These are phyloP conservation scores for Oenanthe oenanthe DNA, from an alignment of 2,113 vertebrate species.

Conservation along the genomic window DNA sequence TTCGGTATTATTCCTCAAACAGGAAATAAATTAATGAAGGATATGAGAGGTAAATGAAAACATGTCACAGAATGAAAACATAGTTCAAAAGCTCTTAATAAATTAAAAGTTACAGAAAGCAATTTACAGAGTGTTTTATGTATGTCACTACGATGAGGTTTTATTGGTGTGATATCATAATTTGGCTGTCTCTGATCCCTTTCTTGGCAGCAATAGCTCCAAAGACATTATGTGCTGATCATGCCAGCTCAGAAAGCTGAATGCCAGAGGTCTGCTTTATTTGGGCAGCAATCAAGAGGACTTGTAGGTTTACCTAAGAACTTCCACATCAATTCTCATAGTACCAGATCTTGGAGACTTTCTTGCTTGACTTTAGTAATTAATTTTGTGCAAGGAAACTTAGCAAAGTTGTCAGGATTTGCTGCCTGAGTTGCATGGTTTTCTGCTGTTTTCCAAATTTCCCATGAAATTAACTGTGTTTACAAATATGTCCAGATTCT, in stretches of 20 bases:
- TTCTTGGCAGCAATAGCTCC: conserved; percentile 75
- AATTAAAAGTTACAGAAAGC: conserved; percentile 79
- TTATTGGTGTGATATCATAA: conserved; percentile 84
- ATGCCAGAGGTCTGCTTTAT: conserved; percentile 74
- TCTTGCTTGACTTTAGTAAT: neutral
- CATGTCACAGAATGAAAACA: conserved; percentile 74
- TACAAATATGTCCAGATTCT: conserved; percentile 63
- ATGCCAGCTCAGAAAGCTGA: conserved; percentile 68
- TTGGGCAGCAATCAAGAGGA: conserved; percentile 72
- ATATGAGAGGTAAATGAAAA: conserved; percentile 72
- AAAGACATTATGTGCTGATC: conserved; percentile 71
- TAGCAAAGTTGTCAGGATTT: neutral
- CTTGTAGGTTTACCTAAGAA: conserved; percentile 67
- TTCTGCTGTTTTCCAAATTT: conserved; percentile 43
- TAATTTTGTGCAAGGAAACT: neutral
- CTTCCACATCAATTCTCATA: conserved; percentile 37
- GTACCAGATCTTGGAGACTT: neutral
- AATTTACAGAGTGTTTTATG: conserved; percentile 80
- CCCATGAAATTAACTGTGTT: neutral
- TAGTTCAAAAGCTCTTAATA: conserved; percentile 76
- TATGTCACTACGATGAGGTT: conserved; percentile 78
- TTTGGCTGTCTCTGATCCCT: conserved; percentile 78
- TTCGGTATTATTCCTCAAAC: conserved; percentile 62
- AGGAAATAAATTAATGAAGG: conserved; percentile 73
- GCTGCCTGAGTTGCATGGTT: neutral